Evolutionary conservation across 2,797 vertebrate species (phyloP), one percentile per base, ranked within the genome.

Genomic region (Microchirus variegatus): DNA sequence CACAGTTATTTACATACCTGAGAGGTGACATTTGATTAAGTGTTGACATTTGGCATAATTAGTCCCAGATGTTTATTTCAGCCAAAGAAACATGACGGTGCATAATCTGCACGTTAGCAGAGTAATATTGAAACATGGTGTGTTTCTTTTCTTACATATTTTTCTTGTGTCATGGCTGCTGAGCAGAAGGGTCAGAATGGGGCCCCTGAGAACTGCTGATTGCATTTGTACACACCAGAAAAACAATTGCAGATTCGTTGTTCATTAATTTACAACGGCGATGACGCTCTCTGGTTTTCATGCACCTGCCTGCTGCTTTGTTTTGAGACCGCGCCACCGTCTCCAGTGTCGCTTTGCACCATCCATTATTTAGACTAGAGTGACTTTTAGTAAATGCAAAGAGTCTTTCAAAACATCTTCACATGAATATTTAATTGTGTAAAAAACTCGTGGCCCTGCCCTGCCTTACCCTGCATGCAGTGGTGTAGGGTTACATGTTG

Each of bases 301-400:
- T 37, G 43, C 60, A 22, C 53, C 54, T 53, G n/a, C 12, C 22
- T 19, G 3, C 19, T 17, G 18, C 35, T 38, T 52, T 22, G 16
- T 9, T 42, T 48, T 56, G 45, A 58, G 41, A 10, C 26, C n/a
- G 46, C 56, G 13, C 26, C 40, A 14, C 26, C 40, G 4, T 45
- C 35, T 59, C 50, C 45, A 17, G 48, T 54, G 15, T 85, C 69
- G 9, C 35, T 2, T 73, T 68, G 60, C 75, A 16, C 51, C 4
- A 80, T 89, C 38, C 42, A 84, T 88, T 82, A 88, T 87, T 87
- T 56, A 83, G 51, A 66, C 36, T 1, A 10, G 50, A 35, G 75
- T 69, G 59, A 79, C 81, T 81, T 72, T 70, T 74, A 82, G 81
- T 78, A 73, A 80, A 81, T 67, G 67, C 68, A 69, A 68, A 64